Evolutionary conservation across 2,888 invertebrate genomes (phyloP).

Genomic region (Platerodrilus igneus): DNA sequence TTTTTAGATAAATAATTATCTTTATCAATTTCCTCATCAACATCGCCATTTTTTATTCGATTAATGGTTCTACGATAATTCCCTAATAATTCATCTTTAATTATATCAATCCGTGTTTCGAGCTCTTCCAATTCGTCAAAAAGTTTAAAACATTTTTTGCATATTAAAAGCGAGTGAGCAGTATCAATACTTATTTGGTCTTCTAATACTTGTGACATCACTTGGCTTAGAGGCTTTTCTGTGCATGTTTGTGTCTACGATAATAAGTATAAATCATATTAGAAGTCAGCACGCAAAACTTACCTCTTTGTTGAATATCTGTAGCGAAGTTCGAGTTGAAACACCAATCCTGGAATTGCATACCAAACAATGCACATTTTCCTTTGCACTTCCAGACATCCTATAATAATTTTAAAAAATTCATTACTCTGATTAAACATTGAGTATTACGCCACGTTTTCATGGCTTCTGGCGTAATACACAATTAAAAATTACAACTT

Average conservation of each 20-base stretch:
- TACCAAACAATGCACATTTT: slow-evolving; percentile 54
- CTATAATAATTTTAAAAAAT: slow-evolving; percentile 32
- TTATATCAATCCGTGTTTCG: slow-evolving; percentile 49
- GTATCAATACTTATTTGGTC: slow-evolving; percentile 50
- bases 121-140: slow-evolving; percentile 61
- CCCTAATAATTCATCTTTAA: slow-evolving; percentile 52
- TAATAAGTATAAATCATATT: slow-evolving; percentile 2
- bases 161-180: slow-evolving; percentile 56
- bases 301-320: slow-evolving; percentile 51
- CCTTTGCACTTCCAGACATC: slow-evolving; percentile 35
- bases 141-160: slow-evolving; percentile 63
- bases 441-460: too few species aligned
- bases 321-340: slow-evolving; percentile 52
- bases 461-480: too few species aligned
- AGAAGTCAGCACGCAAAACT: slow-evolving; percentile 11
- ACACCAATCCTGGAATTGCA: slow-evolving; percentile 57
- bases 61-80: slow-evolving; percentile 44
- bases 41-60: slow-evolving; percentile 26
- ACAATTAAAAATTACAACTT: too few species aligned
- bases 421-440: slow-evolving; percentile 5
- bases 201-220: slow-evolving; percentile 50
- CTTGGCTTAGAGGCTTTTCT: slow-evolving; percentile 37
- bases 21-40: slow-evolving; percentile 33
- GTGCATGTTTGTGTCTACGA: slow-evolving; percentile 37
- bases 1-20: slow-evolving; percentile 40